These are phyloP conservation scores for Cryptotis parvus DNA, from an alignment of 2,113 vertebrate species.

Conservation along the genomic window DNA sequence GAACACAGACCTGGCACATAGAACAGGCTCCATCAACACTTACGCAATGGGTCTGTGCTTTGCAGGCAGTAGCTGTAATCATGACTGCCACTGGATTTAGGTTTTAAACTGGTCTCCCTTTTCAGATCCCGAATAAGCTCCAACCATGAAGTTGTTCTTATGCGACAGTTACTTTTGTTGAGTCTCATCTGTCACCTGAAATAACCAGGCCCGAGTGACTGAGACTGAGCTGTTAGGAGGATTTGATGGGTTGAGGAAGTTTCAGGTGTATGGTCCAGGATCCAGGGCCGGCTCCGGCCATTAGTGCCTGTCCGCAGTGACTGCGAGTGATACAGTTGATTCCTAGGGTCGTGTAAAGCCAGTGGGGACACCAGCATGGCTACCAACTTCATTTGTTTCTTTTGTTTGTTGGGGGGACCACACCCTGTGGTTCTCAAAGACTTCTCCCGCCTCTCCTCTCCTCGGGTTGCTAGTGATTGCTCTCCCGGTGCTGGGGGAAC, in stretches of 20 bases:
- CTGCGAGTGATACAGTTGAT: not conserved
- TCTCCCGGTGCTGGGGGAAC: no score
- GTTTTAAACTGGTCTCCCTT: not conserved
- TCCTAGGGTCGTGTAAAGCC: no score
- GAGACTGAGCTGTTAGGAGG: not conserved
- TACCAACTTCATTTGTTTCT: not conserved
- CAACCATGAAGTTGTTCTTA: not conserved
- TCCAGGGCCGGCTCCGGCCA: not conserved
- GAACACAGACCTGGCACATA: not conserved
- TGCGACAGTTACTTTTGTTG: not conserved
- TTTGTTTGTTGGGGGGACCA: no score
- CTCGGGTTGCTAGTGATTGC: no score
- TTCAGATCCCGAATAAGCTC: conserved; percentile 19
- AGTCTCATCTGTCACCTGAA: conserved; percentile 4
- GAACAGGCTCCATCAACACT: not conserved
- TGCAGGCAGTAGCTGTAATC: not conserved
- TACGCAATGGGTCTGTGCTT: not conserved
- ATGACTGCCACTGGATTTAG: not conserved
- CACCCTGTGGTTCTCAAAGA: no score
- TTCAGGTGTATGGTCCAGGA: not conserved
- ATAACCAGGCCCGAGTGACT: not conserved
- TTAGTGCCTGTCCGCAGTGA: not conserved
- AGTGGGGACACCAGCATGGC: not conserved
- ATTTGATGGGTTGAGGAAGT: not conserved
- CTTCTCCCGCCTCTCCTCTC: no score